phyloP scores from a whole-genome alignment of 2,888 invertebrate genomes.

The Panopea generosa region DNA sequence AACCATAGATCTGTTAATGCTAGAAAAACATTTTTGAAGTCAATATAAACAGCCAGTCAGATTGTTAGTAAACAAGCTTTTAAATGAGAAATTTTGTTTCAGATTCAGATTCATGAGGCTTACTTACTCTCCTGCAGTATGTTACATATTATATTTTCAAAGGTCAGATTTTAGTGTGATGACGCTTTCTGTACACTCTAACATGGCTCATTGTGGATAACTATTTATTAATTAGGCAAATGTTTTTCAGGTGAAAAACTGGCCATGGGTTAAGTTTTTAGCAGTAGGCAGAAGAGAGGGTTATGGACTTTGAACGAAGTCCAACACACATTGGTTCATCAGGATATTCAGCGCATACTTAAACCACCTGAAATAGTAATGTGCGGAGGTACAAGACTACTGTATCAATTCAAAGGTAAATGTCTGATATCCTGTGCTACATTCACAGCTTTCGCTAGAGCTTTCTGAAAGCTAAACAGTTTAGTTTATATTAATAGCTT shows the following conservation, averaged over 20 bases:
- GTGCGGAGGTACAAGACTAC: conserved; percentile 29
- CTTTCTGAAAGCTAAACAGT: too few relatives aligned
- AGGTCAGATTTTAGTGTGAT: too few relatives aligned
- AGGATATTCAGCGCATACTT: conserved; percentile 9
- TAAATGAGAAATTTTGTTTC: conserved; percentile 1
- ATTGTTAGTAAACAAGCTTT: too few relatives aligned
- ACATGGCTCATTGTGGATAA: conserved; percentile 8
- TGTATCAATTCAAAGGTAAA: conserved; percentile 22
- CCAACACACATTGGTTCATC: conserved; percentile 23
- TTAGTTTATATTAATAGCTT: neutral
- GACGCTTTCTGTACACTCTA: neutral
- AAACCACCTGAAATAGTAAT: conserved; percentile 22
- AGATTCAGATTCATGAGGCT: conserved; percentile 13
- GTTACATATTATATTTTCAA: too few relatives aligned
- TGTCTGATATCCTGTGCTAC: too few relatives aligned
- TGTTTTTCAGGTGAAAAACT: conserved; percentile 18
- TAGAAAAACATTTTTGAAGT: conserved; percentile 2
- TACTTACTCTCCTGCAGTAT: conserved; percentile 10
- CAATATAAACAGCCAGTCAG: too few relatives aligned
- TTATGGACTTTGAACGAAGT: conserved; percentile 18
- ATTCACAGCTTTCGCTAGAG: too few relatives aligned
- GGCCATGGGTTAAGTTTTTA: conserved; percentile 33
- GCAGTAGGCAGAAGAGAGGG: conserved; percentile 13
- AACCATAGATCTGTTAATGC: conserved; percentile 13
- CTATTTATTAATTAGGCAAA: conserved; percentile 1